Conservation (phyloP, 2,113 vertebrate genomes). For the Pangasianodon gigas region DNA sequence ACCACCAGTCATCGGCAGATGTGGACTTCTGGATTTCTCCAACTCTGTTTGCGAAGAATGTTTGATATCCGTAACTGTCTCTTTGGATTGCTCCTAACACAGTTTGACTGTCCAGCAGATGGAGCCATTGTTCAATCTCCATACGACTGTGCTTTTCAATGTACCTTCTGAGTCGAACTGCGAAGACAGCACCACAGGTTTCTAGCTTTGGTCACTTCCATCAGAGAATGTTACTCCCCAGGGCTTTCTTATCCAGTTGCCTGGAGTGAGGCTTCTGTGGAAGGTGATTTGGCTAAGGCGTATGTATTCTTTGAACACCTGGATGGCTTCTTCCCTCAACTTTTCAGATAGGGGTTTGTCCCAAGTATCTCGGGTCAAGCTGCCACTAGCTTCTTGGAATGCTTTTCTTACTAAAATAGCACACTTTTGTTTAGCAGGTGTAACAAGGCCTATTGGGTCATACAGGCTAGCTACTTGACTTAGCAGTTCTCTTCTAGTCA, state of each 20-base stretch:
- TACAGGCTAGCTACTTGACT: constrained; percentile 45
- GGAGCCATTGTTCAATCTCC: constrained; percentile 14
- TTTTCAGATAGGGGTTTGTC: constrained; percentile 44
- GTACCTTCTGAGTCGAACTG: constrained; percentile 10
- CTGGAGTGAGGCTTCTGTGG: constrained; percentile 24
- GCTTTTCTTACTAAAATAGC: constrained; percentile 44
- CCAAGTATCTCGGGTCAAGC: constrained; percentile 24
- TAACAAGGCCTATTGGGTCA: constrained; percentile 36
- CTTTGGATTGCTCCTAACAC: constrained; percentile 29
- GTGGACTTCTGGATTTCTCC: constrained; percentile 1
- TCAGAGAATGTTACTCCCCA: neutral
- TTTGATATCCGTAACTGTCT: constrained; percentile 35
- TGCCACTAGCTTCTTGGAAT: constrained; percentile 39
- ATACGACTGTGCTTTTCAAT: constrained; percentile 14
- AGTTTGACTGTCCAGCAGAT: constrained; percentile 45
- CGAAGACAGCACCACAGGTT: constrained; percentile 41
- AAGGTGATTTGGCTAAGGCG: constrained; percentile 26
- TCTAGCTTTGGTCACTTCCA: constrained; percentile 19
- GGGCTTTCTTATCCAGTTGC: neutral
- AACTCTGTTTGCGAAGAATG: neutral
- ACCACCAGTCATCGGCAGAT: constrained; percentile 38
- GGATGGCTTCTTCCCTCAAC: constrained; percentile 44
- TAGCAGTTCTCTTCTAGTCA: constrained; percentile 23
- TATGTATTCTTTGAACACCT: constrained; percentile 25
- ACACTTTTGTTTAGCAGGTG: constrained; percentile 31